phyloP scores from a whole-genome alignment of 2,113 vertebrate genomes.

The Saccopteryx bilineata region DNA sequence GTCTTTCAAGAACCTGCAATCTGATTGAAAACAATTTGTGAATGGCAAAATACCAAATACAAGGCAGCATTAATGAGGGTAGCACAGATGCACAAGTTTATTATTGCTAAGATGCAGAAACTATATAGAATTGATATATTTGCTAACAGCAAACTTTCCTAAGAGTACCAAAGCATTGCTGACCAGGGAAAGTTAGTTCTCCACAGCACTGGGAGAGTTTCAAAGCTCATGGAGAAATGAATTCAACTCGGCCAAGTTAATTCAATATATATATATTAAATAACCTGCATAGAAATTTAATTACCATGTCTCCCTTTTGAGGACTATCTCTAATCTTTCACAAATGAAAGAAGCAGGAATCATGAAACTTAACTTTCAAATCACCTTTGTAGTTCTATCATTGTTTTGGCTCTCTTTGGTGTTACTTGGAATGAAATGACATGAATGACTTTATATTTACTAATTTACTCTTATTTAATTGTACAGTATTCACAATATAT shows the following conservation, averaged over 20 bases:
- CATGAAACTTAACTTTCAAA: neutral
- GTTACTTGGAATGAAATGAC: neutral
- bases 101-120: neutral
- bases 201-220: neutral
- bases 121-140: neutral
- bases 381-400: neutral
- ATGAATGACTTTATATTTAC: neutral
- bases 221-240: neutral
- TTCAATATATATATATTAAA: constrained; percentile 1
- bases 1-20: neutral
- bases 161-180: neutral
- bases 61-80: neutral
- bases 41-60: neutral
- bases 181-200: neutral
- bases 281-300: neutral
- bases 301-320: neutral
- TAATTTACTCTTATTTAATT: neutral
- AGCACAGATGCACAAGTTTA: neutral
- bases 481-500: neutral
- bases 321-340: neutral
- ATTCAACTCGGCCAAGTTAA: neutral
- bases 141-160: neutral
- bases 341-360: neutral
- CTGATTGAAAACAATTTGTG: neutral
- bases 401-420: neutral